Conservation (phyloP, 2,113 vertebrate species). For the Salvelinus alpinus region DNA sequence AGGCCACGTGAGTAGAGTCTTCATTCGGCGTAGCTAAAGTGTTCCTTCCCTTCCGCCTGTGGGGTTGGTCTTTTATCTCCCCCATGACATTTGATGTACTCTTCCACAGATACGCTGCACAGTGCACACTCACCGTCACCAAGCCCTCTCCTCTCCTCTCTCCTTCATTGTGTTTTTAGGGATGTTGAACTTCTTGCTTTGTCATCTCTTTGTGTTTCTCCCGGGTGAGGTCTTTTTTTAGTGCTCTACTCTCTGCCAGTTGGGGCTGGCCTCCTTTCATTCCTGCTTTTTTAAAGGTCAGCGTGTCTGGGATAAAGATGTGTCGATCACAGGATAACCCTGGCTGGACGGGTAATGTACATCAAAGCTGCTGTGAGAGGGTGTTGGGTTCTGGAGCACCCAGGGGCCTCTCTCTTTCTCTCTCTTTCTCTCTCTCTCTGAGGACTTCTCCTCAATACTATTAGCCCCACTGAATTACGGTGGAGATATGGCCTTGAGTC, state of each 20-base stretch:
- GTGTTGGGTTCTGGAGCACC: background rate
- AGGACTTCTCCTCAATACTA: background rate
- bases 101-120: conserved; percentile 14
- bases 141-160: conserved; percentile 14
- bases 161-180: conserved; percentile 12
- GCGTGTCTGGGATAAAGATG: conserved; percentile 54
- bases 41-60: conserved; percentile 22
- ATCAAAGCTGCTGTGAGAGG: conserved; percentile 54
- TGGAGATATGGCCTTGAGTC: conserved; percentile 18
- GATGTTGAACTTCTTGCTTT: conserved; percentile 36
- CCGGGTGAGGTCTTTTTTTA: conserved; percentile 51
- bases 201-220: conserved; percentile 46
- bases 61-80: conserved; percentile 40
- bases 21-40: conserved; percentile 31
- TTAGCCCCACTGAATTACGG: background rate
- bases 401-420: background rate
- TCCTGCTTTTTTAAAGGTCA: conserved; percentile 67
- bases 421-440: background rate
- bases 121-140: conserved; percentile 4
- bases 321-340: conserved; percentile 53
- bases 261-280: conserved; percentile 27
- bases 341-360: conserved; percentile 62
- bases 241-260: conserved; percentile 45
- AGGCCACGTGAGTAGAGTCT: conserved; percentile 23
- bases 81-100: conserved; percentile 47